Percentiles rank a stretch among this genome's conserved stretches.
Conservation (phyloP, 2,797 vertebrate species). For the Micrastur ruficollis region DNA sequence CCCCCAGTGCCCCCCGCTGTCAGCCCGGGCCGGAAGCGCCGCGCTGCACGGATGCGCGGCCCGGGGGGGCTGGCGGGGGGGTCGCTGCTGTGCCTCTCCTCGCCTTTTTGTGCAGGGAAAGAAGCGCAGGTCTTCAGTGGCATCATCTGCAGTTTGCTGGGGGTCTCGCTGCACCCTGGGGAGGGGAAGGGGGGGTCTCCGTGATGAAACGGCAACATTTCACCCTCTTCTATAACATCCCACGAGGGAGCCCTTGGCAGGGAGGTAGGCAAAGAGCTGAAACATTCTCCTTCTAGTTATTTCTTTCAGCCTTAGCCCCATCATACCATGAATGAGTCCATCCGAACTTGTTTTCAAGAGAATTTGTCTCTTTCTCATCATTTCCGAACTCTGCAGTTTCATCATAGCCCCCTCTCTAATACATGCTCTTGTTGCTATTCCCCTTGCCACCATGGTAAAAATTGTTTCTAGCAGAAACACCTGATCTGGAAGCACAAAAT, state of each 20-base stretch:
- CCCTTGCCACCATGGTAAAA: neutral
- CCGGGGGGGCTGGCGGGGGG: neutral
- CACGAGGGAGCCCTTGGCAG: neutral
- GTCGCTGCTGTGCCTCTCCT: neutral
- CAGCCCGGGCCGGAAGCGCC: neutral
- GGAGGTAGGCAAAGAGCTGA: neutral
- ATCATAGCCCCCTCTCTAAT: no score
- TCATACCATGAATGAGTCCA: rapidly evolving
- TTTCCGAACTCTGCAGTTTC: neutral
- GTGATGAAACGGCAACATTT: neutral
- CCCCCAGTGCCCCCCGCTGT: rapidly evolving
- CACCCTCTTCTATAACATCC: neutral
- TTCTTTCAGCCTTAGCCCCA: neutral
- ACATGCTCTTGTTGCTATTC: rapidly evolving
- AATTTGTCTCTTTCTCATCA: neutral
- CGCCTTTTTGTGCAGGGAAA: neutral
- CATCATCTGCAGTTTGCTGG: neutral
- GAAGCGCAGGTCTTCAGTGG: neutral
- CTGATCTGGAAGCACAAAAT: neutral
- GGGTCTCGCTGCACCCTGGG: neutral
- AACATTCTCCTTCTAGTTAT: neutral
- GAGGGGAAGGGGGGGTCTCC: neutral
- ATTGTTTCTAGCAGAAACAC: neutral
- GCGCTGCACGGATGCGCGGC: neutral
- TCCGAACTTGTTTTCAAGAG: neutral